Evolutionary conservation across 2,797 vertebrate species (phyloP).

Genomic region (Mastacembelus armatus): DNA sequence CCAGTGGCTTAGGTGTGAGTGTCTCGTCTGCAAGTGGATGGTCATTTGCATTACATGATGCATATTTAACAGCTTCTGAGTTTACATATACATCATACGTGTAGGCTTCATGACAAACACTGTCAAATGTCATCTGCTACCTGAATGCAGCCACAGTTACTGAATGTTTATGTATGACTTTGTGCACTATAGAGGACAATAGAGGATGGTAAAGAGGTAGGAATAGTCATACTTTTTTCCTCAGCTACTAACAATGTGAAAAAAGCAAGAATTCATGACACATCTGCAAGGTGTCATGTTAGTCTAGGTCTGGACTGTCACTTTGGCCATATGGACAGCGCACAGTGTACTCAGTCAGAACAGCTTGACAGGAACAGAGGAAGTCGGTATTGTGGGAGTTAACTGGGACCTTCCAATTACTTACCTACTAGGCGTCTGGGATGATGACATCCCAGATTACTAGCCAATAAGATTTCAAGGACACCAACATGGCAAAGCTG

Average conservation of each 20-base stretch:
- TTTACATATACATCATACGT: slow-evolving; percentile 26
- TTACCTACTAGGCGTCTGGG: neutral
- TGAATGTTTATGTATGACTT: slow-evolving; percentile 12
- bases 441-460: slow-evolving; percentile 24
- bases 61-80: slow-evolving; percentile 10
- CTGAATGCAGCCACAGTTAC: too few relatives aligned
- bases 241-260: neutral
- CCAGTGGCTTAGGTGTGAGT: slow-evolving; percentile 11
- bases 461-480: slow-evolving; percentile 15
- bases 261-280: slow-evolving; percentile 2
- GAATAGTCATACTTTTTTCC: too few relatives aligned
- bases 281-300: neutral
- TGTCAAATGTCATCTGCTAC: slow-evolving; percentile 12
- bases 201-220: too few relatives aligned
- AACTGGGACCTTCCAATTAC: too few relatives aligned
- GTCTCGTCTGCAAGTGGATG: slow-evolving; percentile 33
- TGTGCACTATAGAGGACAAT: neutral
- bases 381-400: too few relatives aligned
- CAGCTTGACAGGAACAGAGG: too few relatives aligned
- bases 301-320: too few relatives aligned
- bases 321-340: too few relatives aligned
- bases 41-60: slow-evolving; percentile 19
- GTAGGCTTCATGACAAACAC: slow-evolving; percentile 33
- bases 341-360: too few relatives aligned
- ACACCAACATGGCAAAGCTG: slow-evolving; percentile 17